A percentile compares a stretch with the other conserved stretches of the same genome.
These are phyloP conservation scores for Drosophila rellima DNA, from an alignment of 2,888 invertebrate species.

Conservation along the genomic window DNA sequence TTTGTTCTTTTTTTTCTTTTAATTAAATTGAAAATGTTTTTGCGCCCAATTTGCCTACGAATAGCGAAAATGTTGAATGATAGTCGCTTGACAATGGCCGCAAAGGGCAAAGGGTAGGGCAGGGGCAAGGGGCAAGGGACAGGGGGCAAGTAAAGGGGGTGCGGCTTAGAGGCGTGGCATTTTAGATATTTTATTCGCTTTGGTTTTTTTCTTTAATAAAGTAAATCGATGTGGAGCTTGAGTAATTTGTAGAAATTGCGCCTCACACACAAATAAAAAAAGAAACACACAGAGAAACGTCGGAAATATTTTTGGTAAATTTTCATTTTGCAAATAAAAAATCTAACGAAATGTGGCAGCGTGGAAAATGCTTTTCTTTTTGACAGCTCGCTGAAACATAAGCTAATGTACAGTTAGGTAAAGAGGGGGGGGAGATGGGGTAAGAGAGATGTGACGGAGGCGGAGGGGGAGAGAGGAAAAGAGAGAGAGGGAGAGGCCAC, in stretches of 20 bases:
- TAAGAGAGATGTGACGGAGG: neutral
- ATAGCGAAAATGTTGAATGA: slow-evolving; percentile 53
- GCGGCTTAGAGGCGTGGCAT: slow-evolving; percentile 12
- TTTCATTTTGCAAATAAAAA: slow-evolving; percentile 22
- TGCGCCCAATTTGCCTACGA: slow-evolving; percentile 54
- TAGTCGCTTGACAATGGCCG: slow-evolving; percentile 41
- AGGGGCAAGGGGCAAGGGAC: neutral
- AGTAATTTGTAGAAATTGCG: slow-evolving; percentile 79
- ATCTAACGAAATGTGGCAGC: slow-evolving; percentile 54
- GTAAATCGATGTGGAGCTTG: slow-evolving; percentile 66
- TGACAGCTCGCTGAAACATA: slow-evolving; percentile 52
- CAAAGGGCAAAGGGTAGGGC: neutral
- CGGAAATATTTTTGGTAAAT: slow-evolving; percentile 24
- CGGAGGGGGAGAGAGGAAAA: neutral
- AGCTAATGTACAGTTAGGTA: slow-evolving; percentile 30
- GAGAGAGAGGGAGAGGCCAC: slow-evolving; percentile 39
- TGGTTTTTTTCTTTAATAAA: slow-evolving; percentile 67
- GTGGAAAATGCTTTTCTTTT: slow-evolving; percentile 66
- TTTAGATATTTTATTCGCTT: slow-evolving; percentile 19
- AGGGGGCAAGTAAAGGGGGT: slow-evolving; percentile 4
- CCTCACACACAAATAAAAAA: slow-evolving; percentile 13
- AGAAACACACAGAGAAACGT: slow-evolving; percentile 1
- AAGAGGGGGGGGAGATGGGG: neutral
- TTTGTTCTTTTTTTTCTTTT: slow-evolving; percentile 51
- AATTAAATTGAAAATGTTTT: slow-evolving; percentile 80